Percentiles rank a stretch among this genome's conserved stretches.
These are phyloP conservation scores for Xiphorhynchus elegans DNA, from an alignment of 2,113 vertebrate species.

Conservation along the genomic window DNA sequence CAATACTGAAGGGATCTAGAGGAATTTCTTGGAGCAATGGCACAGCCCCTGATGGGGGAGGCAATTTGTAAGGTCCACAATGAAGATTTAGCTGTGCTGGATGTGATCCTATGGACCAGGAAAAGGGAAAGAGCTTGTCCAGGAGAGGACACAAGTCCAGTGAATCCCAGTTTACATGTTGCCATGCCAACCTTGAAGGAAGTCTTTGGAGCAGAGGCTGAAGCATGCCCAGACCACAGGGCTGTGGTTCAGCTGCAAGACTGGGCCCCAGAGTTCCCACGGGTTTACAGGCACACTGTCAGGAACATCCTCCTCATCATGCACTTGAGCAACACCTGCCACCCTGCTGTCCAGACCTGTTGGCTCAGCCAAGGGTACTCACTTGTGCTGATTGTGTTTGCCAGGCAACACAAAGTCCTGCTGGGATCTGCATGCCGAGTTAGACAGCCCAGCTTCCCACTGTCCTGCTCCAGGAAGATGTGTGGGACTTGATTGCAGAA, in stretches of 20 bases:
- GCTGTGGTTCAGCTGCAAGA: not conserved
- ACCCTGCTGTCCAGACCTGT: not conserved
- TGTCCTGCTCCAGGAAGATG: not conserved
- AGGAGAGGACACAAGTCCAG: not conserved
- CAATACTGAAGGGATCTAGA: not conserved
- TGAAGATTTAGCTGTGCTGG: rapidly evolving
- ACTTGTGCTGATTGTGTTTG: rapidly evolving
- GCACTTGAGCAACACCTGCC: not conserved
- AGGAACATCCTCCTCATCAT: not conserved
- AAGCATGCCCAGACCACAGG: not conserved
- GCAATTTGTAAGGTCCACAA: not conserved
- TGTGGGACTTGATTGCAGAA: not conserved
- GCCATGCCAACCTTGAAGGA: rapidly evolving
- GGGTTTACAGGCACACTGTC: not conserved
- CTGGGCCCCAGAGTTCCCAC: rapidly evolving
- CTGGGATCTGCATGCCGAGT: not conserved
- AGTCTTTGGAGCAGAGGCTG: rapidly evolving
- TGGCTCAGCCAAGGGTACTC: not conserved
- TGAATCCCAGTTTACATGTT: rapidly evolving
- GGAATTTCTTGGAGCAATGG: not conserved
- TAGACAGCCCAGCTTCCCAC: not conserved
- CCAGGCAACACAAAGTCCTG: not conserved
- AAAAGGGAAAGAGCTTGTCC: not conserved
- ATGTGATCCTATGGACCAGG: not conserved
- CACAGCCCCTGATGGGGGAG: rapidly evolving